These are phyloP conservation scores for Saxidomus purpurata DNA, from an alignment of 1,140 invertebrate genomes.

Conservation along the genomic window DNA sequence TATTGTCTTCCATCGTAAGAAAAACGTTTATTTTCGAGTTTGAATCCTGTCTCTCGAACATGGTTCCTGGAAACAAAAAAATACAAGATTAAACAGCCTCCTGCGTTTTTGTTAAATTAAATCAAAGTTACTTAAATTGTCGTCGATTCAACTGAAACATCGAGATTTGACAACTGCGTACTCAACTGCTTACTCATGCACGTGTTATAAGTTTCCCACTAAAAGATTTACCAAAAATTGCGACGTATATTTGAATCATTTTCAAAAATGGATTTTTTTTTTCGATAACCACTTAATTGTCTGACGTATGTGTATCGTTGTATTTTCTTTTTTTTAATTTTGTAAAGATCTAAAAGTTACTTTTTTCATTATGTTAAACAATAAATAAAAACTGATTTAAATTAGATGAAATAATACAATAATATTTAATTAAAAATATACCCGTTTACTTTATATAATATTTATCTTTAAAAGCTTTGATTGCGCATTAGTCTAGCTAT, in stretches of 20 bases:
- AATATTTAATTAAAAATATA: background rate
- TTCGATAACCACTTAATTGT: no score
- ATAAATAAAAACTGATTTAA: no score
- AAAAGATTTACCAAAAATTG: no score
- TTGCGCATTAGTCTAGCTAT: background rate
- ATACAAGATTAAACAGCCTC: background rate
- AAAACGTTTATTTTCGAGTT: conserved; percentile 36
- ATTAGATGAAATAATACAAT: no score
- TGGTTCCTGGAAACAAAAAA: background rate
- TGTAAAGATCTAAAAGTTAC: no score
- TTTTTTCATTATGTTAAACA: no score
- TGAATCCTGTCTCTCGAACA: conserved; percentile 32
- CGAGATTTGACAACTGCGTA: no score
- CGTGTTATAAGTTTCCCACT: no score
- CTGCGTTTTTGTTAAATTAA: background rate
- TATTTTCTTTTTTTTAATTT: no score
- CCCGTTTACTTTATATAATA: background rate
- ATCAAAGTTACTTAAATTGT: background rate
- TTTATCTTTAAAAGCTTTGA: background rate
- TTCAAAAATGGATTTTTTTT: background rate
- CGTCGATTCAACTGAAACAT: background rate
- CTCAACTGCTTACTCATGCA: no score
- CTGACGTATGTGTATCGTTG: no score
- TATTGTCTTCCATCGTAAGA: conserved; percentile 43
- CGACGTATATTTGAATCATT: background rate